Evolutionary conservation across 2,888 invertebrate genomes (phyloP), one percentile per base, ranked within the genome.

Genomic region (Dicyrtoma fusca): DNA sequence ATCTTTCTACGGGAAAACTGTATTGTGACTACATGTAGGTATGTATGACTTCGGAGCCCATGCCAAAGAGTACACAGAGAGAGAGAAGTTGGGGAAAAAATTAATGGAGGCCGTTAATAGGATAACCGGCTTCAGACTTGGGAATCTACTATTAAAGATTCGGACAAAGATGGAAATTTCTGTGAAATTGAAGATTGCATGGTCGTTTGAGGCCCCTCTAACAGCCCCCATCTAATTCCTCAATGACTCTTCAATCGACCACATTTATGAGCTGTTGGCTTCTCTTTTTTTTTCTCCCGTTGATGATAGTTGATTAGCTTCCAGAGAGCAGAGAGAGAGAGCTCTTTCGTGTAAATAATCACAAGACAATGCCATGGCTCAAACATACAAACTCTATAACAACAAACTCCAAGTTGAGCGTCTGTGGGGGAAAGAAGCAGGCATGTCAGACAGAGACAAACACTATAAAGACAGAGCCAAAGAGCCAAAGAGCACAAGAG

Each of bases 221-320:
- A 34, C 34, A 34, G 8, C 34, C 34, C 34, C 49, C 49, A 49
- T 49, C 17, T n/a, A n/a, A 49, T 17, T 49, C 49, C 17, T 49
- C n/a, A 49, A 14, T 49, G 49, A 49, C 49, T 49, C 5, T 49
- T 49, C 49, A 49, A 49, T 49, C 17, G 49, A 49, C 49, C 49
- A 49, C 13, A 17, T 49, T 49, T 14, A 49, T 17, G 49, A 49
- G 49, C 14, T 49, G 49, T 49, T 49, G 25, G 59, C 6, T 59
- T 25, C 13, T n/a, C n/a, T n/a, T n/a, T n/a, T n/a, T n/a, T n/a
- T n/a, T n/a, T n/a, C n/a, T n/a, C n/a, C n/a, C 25, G 3, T 59
- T 25, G 25, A 5, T 59, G 25, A 59, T 59, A 17, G 59, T 25
- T 59, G 25, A 59, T 59, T 59, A 59, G 59, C 59, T 59, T 25